A percentile compares a stretch with the other conserved stretches of the same genome.
phyloP scores from a whole-genome alignment of 2,888 invertebrate species.

The Eupithecia insigniata region DNA sequence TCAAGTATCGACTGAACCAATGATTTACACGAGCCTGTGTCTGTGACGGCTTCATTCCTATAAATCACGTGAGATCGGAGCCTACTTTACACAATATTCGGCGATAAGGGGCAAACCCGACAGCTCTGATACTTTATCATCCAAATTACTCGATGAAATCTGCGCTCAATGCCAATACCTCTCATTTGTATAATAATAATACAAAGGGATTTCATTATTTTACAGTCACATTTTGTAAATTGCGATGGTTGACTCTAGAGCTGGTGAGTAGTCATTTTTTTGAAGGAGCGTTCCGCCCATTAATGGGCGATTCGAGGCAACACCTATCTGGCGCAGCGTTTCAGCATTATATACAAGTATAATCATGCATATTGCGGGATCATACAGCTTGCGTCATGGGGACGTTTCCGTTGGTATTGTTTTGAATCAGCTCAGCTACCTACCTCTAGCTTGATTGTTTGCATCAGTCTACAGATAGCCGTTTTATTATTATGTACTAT shows the following conservation, averaged over 20 bases:
- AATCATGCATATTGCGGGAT: too few relatives aligned
- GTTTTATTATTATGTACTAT: too few relatives aligned
- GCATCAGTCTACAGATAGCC: too few relatives aligned
- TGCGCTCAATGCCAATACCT: constrained; percentile 24
- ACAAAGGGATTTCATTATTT: constrained; percentile 18
- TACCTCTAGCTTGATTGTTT: too few relatives aligned
- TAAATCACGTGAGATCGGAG: constrained; percentile 46
- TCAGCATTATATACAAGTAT: neutral
- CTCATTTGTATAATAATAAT: constrained; percentile 31
- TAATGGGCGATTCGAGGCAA: too few relatives aligned
- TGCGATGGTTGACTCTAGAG: neutral
- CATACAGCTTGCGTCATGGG: too few relatives aligned
- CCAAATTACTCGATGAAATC: constrained; percentile 32
- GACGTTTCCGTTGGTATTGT: too few relatives aligned
- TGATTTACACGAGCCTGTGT: constrained; percentile 24
- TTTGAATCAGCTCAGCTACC: too few relatives aligned
- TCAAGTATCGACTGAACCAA: constrained; percentile 4
- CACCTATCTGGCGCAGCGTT: neutral
- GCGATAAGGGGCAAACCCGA: constrained; percentile 23
- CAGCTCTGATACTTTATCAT: constrained; percentile 29
- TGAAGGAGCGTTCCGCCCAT: too few relatives aligned
- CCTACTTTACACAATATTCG: constrained; percentile 33
- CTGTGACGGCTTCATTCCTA: constrained; percentile 45
- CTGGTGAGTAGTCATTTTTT: too few relatives aligned
- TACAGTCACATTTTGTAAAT: constrained; percentile 3